Base-by-base conservation (phyloP, 2,113 vertebrate genomes). In the Pluvianellus socialis region DNA sequence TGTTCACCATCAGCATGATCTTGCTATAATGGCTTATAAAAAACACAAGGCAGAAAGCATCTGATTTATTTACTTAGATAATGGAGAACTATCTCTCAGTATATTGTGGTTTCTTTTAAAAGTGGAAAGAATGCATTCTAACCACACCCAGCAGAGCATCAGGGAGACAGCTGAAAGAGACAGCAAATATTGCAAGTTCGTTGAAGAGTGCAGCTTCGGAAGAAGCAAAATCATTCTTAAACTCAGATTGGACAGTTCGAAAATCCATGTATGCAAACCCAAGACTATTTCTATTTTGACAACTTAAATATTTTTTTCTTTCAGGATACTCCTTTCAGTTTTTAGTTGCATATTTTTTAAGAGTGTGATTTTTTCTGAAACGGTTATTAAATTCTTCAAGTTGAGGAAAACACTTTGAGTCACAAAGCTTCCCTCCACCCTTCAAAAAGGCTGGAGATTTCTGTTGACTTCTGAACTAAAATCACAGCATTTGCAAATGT, bases 231-330 rank as follows among this genome's bases (percentile, higher is more conserved):
- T 14, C 11, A n/a, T 71, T 49, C 16, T 35, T 66, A 56, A 91
- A 58, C 42, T 91, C 30, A 72, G 19, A 28, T 5, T 47, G 6
- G 32, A 80, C 15, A 6, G 4, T 63, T 77, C 21, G 67, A 74
- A 80, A 55, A 53, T 28, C 21, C 0, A 1, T 3, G 4, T 6
- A 23, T n/a, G 15, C 4, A 67, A 75, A 56, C 6, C 12, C 12
- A 88, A 49, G 2, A 58, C 47, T n/a, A 45, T 66, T 66, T 90
- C 11, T 65, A 2, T 35, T 88, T 76, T 76, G 40, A 61, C 47
- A 84, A 5, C 6, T 14, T 15, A 27, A 44, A 6, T 27, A 11
- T 42, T 38, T 35, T 67, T 65, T 15, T 4, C 19, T n/a, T 82
- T 50, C 32, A 67, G 18, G 68, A 14, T 7, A 1, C 6, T n/a